Conservation (phyloP, 2,888 invertebrate genomes). For the Hetaerina titia region DNA sequence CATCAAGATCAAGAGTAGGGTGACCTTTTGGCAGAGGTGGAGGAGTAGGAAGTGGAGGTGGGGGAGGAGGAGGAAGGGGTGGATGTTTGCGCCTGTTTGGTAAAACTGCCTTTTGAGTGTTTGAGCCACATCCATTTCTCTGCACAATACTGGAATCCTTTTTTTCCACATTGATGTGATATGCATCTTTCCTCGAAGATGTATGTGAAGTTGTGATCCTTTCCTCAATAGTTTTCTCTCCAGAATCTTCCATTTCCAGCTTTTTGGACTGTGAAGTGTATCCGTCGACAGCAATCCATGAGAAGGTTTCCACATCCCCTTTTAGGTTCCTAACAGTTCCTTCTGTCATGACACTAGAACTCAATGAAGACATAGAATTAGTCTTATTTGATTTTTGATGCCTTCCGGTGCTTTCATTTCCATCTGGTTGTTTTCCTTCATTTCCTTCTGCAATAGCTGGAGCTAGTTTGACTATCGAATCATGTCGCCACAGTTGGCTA, state of each 20-base stretch:
- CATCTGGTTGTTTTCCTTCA: not conserved
- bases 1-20: slow-evolving; percentile 37
- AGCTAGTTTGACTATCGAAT: slow-evolving; percentile 34
- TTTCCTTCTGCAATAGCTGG: not conserved
- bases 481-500: slow-evolving; percentile 55
- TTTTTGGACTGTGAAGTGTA: slow-evolving; percentile 51
- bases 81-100: slow-evolving; percentile 50
- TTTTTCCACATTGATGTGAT: not conserved
- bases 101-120: not conserved
- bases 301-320: slow-evolving; percentile 55
- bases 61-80: slow-evolving; percentile 59
- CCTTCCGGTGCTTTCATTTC: not conserved
- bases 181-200: slow-evolving; percentile 45
- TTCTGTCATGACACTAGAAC: slow-evolving; percentile 38
- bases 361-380: slow-evolving; percentile 41
- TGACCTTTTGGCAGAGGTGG: slow-evolving; percentile 60
- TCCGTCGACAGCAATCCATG: slow-evolving; percentile 57
- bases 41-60: slow-evolving; percentile 67
- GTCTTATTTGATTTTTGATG: slow-evolving; percentile 17
- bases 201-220: not conserved
- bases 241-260: slow-evolving; percentile 25
- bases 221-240: slow-evolving; percentile 42
- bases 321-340: slow-evolving; percentile 47
- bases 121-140: not conserved
- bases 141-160: not conserved